phyloP scores from a whole-genome alignment of 2,797 vertebrate species.

The Cryptoprocta ferox region DNA sequence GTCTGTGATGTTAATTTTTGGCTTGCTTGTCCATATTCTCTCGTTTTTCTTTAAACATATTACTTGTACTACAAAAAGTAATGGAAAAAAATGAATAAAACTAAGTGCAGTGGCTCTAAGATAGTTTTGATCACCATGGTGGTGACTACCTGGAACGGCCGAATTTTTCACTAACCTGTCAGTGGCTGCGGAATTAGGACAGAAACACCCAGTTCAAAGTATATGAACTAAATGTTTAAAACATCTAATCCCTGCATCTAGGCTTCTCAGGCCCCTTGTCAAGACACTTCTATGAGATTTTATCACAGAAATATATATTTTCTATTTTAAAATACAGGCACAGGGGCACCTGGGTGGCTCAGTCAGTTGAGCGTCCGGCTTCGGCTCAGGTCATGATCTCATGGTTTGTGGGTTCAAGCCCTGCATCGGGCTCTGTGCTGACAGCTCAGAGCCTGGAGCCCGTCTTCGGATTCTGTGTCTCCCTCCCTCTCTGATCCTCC shows the following conservation, averaged over 20 bases:
- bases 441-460: too few relatives aligned
- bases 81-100: not conserved
- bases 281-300: not conserved
- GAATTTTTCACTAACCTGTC: not conserved
- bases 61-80: not conserved
- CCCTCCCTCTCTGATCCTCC: too few relatives aligned
- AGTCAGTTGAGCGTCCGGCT: too few relatives aligned
- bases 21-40: not conserved
- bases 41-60: not conserved
- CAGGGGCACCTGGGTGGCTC: not conserved
- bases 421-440: too few relatives aligned
- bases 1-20: not conserved
- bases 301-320: not conserved
- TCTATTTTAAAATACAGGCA: not conserved
- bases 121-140: not conserved
- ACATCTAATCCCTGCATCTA: not conserved
- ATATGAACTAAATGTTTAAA: rapidly evolving
- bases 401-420: too few relatives aligned
- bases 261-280: not conserved
- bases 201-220: rapidly evolving
- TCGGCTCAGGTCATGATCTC: too few relatives aligned
- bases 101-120: not conserved
- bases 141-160: rapidly evolving
- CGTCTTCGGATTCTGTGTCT: too few relatives aligned
- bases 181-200: not conserved